Evolutionary conservation across 2,888 invertebrate species (phyloP).

Genomic region (Erebia ligea): DNA sequence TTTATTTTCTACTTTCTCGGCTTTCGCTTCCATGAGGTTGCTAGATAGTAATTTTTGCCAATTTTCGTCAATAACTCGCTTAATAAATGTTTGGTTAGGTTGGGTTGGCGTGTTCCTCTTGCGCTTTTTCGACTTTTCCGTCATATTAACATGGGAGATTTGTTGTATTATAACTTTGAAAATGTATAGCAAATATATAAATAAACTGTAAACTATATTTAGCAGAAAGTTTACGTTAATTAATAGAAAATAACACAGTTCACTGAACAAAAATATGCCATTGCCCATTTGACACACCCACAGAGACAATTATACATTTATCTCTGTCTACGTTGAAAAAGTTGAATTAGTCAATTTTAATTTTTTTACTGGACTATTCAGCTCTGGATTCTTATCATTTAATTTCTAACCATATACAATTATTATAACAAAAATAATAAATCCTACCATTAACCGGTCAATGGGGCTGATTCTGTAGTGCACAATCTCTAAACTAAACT

Average conservation of each 20-base stretch:
- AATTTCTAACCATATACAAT: background rate
- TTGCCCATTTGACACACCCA: slow-evolving; percentile 52
- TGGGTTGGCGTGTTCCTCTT: slow-evolving; percentile 55
- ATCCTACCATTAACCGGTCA: background rate
- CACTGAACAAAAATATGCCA: slow-evolving; percentile 49
- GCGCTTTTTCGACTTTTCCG: slow-evolving; percentile 64
- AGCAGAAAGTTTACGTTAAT: slow-evolving; percentile 59
- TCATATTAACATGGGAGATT: slow-evolving; percentile 64
- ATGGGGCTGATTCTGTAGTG: too few species aligned
- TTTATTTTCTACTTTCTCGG: slow-evolving; percentile 53
- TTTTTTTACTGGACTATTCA: background rate
- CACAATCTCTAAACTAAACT: too few species aligned
- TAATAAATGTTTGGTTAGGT: slow-evolving; percentile 59
- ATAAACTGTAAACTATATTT: slow-evolving; percentile 50
- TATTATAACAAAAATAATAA: background rate
- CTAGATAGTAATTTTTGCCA: slow-evolving; percentile 72
- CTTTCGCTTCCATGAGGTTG: slow-evolving; percentile 63
- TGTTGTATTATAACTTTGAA: slow-evolving; percentile 49
- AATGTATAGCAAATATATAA: slow-evolving; percentile 46
- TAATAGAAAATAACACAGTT: slow-evolving; percentile 59
- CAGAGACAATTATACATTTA: too few species aligned
- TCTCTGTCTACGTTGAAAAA: too few species aligned
- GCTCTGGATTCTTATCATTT: too few species aligned
- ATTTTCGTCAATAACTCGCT: slow-evolving; percentile 69
- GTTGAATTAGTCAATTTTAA: too few species aligned